Evolutionary conservation across 2,797 vertebrate genomes (phyloP).

Genomic region (Sarcophilus harrisii): DNA sequence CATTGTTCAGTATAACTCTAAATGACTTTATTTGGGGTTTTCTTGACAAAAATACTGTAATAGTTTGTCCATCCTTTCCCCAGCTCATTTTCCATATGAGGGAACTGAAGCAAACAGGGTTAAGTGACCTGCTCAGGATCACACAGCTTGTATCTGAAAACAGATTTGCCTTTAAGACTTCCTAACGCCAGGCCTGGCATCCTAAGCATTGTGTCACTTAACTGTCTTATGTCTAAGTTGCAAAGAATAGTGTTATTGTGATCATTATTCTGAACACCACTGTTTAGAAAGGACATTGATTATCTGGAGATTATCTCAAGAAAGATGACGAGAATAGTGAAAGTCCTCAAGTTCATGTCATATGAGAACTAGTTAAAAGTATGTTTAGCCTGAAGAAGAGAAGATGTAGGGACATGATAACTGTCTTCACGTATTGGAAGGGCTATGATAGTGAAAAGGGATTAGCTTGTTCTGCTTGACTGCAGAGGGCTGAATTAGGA

Average conservation of each 20-base stretch:
- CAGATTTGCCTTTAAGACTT: background rate
- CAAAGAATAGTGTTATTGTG: background rate
- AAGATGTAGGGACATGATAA: background rate
- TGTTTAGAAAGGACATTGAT: background rate
- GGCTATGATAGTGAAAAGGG: background rate
- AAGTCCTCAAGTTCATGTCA: background rate
- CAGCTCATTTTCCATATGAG: background rate
- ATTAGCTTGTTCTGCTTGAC: conserved; percentile 1
- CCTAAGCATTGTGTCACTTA: background rate
- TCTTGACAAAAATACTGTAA: background rate
- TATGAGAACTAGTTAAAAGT: background rate
- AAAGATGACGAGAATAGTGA: background rate
- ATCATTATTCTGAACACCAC: background rate
- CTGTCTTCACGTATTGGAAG: background rate
- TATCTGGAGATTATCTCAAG: background rate
- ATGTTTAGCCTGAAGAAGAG: background rate
- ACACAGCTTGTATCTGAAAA: background rate
- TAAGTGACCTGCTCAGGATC: background rate
- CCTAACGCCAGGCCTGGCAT: background rate
- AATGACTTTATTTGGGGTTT: background rate
- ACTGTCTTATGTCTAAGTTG: background rate
- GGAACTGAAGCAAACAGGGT: background rate
- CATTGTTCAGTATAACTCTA: background rate
- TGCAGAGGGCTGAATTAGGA: background rate
- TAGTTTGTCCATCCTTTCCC: background rate